Evolutionary conservation across 92 coral and sea anemone genomes (phyloP).

Genomic region (Parazoanthus atlanticus): DNA sequence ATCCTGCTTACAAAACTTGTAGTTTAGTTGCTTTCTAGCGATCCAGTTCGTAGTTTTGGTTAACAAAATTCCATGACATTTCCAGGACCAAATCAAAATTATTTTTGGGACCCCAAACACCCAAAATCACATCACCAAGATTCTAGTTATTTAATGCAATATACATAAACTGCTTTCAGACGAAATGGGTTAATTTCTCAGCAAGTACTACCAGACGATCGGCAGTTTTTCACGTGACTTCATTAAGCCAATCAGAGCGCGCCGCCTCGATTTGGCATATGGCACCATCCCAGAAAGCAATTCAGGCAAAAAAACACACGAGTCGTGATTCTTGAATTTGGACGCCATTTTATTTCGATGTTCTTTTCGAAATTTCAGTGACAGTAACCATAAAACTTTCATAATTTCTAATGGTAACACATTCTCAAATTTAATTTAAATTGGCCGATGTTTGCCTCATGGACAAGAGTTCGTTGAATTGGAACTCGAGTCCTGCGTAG

Average conservation of each 20-base stretch:
- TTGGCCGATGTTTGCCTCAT: background rate
- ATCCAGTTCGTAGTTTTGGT: too few species aligned
- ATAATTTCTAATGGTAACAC: background rate
- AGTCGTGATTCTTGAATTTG: background rate
- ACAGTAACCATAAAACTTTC: background rate
- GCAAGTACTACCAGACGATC: too few species aligned
- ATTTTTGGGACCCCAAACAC: too few species aligned
- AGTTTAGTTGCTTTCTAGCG: too few species aligned
- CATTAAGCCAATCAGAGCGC: background rate
- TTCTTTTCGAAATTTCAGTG: background rate
- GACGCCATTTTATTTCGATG: background rate
- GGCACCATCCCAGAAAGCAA: background rate
- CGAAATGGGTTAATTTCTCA: too few species aligned
- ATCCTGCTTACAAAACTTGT: too few species aligned
- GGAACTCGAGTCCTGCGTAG: background rate
- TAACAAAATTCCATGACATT: too few species aligned
- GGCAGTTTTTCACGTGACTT: background rate
- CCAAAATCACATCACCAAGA: too few species aligned
- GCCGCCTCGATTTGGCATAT: background rate
- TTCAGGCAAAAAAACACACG: background rate
- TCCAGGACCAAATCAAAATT: too few species aligned
- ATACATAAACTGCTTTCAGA: too few species aligned
- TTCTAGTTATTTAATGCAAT: too few species aligned
- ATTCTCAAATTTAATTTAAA: background rate
- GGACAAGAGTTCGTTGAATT: background rate